Percentiles rank a stretch among this genome's conserved stretches.
Conservation (phyloP, 2,888 invertebrate species). For the Drosophila nr. perissopoda region DNA sequence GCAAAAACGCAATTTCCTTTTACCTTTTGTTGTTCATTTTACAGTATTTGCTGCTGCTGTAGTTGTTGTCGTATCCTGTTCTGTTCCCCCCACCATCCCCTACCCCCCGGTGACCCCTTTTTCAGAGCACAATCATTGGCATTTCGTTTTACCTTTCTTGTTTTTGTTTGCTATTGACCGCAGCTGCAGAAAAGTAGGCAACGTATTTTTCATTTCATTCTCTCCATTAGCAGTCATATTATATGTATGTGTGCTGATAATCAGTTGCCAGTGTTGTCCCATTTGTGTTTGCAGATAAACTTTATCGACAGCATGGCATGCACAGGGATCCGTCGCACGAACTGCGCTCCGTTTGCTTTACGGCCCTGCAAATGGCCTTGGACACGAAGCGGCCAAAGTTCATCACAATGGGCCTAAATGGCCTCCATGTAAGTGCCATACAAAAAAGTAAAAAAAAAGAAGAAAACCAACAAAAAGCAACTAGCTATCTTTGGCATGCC, state of each 20-base stretch:
- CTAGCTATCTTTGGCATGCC: not conserved
- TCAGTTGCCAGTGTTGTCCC: slow-evolving; percentile 6
- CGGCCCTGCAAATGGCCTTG: slow-evolving; percentile 93
- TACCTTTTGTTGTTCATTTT: slow-evolving; percentile 29
- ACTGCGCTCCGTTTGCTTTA: slow-evolving; percentile 92
- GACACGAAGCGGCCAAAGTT: slow-evolving; percentile 95
- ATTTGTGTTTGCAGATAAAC: slow-evolving; percentile 87
- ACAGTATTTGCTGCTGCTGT: slow-evolving; percentile 23
- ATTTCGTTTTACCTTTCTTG: slow-evolving; percentile 36
- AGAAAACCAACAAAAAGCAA: not conserved
- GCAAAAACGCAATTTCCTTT: slow-evolving; percentile 65
- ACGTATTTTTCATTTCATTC: slow-evolving; percentile 17
- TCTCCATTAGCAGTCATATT: slow-evolving; percentile 15
- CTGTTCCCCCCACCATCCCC: not conserved
- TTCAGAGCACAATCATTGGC: slow-evolving; percentile 34
- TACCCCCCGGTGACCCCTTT: not conserved
- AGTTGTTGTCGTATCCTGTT: slow-evolving; percentile 39
- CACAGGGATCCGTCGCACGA: slow-evolving; percentile 93
- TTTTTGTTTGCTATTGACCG: slow-evolving; percentile 6
- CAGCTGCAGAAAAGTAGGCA: slow-evolving; percentile 50
- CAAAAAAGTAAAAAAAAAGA: not conserved
- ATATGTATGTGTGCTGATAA: slow-evolving; percentile 23
- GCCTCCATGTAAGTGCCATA: slow-evolving; percentile 91
- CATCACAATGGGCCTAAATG: slow-evolving; percentile 92
- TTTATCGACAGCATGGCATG: slow-evolving; percentile 92